These are phyloP conservation scores for Ecliptopera silaceata DNA, from an alignment of 2,888 invertebrate species.

Conservation along the genomic window DNA sequence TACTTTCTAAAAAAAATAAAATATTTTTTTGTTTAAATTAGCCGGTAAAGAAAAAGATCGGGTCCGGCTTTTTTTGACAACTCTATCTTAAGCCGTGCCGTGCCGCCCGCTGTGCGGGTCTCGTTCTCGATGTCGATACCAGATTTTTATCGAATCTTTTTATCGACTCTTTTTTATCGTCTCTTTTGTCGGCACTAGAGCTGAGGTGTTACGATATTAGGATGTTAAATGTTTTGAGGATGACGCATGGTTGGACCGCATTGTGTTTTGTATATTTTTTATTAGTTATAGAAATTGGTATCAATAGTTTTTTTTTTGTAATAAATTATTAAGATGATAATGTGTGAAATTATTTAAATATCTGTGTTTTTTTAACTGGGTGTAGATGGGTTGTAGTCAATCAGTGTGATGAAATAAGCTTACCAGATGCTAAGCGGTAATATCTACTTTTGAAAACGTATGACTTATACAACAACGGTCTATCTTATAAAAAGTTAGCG, in stretches of 20 bases:
- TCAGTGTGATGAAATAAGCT: no score
- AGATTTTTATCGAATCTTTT: conserved; percentile 76
- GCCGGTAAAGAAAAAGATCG: no score
- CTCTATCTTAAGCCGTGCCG: conserved; percentile 30
- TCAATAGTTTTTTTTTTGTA: conserved; percentile 64
- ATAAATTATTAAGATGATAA: conserved; percentile 56
- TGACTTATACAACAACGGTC: no score
- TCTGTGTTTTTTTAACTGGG: conserved; percentile 11
- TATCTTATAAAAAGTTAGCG: no score
- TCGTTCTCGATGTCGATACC: conserved; percentile 70
- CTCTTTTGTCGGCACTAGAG: conserved; percentile 75
- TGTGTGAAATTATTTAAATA: conserved; percentile 54
- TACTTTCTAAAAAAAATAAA: no score
- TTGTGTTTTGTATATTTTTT: conserved; percentile 50
- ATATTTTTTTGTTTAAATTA: no score
- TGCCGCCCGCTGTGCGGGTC: conserved; percentile 74
- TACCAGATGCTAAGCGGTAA: no score
- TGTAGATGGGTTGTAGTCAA: no score
- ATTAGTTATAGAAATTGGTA: conserved; percentile 66
- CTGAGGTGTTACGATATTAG: conserved; percentile 80
- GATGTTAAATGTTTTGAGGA: conserved; percentile 78
- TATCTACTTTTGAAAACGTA: no score
- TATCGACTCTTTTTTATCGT: conserved; percentile 75
- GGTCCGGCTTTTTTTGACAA: conserved; percentile 19
- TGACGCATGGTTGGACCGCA: conserved; percentile 71